Evolutionary conservation across 2,888 invertebrate genomes (phyloP), one percentile per base, ranked within the genome.

Genomic region (Mamestra brassicae): DNA sequence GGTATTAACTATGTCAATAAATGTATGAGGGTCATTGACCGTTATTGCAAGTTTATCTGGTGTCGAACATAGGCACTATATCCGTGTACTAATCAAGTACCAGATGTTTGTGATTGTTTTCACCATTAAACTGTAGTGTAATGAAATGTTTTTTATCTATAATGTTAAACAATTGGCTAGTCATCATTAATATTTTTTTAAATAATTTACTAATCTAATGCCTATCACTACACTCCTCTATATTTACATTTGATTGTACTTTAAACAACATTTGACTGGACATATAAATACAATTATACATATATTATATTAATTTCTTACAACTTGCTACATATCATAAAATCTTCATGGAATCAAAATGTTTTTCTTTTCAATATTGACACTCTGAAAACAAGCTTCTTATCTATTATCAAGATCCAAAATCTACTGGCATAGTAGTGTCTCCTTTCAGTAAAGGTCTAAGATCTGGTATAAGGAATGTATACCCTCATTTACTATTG

Each of bases 111-210:
- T 7, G 55, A 26, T 55, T 36, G 36, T 45, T 47, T 10, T 17
- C n/a, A 52, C 26, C 42, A 50, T 17, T 17, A 36, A 69, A 38
- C 6, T 26, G 13, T 38, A 38, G 26, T 65, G 8, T 38, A 42
- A n/a, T 42, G 42, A 50, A 73, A 73, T 58, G 15, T 13, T 11
- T 3, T 57, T 13, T 15, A 15, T 26, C 71, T 47, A 57, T 36
- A 52, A 17, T 34, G 10, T 50, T 13, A 47, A 26, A 47, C 13
- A 47, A 57, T 47, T 13, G 0, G 6, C 17, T 17, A 52, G 6
- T 52, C 17, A 52, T 52, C 17, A 5, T 52, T 5, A 4, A 17
- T 6, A 0, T 15, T 13, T 4, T 47, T 47, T 42, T 42, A 42
- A 42, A 6, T 7, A 42, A 6, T 42, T 7, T 71, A 38, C 36